Percentiles rank a stretch among this genome's conserved stretches.
Conservation (phyloP, 2,797 vertebrate species). For the Helostoma temminkii region DNA sequence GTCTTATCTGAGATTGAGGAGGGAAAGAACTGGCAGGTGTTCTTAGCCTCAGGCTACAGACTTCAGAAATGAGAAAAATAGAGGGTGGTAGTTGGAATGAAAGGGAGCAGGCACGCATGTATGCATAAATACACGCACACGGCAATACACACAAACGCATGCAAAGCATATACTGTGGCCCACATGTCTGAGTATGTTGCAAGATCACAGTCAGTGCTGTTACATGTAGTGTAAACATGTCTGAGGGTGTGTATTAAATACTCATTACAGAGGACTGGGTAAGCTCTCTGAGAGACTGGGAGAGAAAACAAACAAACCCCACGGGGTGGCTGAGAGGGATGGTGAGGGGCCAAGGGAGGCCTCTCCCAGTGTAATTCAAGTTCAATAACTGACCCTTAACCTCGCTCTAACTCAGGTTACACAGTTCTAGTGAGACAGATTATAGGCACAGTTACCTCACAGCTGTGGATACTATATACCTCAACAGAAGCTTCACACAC, state of each 20-base stretch:
- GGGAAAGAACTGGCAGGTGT: constrained; percentile 77
- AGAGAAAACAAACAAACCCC: constrained; percentile 84
- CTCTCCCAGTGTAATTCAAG: constrained; percentile 81
- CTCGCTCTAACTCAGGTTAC: constrained; percentile 79
- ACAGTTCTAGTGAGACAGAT: constrained; percentile 77
- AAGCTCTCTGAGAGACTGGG: constrained; percentile 78
- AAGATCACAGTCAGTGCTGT: constrained; percentile 78
- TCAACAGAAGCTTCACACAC: constrained; percentile 71
- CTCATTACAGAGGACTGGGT: constrained; percentile 81
- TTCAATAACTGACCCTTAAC: constrained; percentile 84
- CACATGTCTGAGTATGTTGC: constrained; percentile 69
- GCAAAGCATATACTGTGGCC: constrained; percentile 59
- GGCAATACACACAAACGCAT: constrained; percentile 33
- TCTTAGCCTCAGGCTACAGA: constrained; percentile 75
- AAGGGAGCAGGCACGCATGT: constrained; percentile 61
- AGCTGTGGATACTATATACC: constrained; percentile 78
- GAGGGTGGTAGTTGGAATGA: constrained; percentile 73
- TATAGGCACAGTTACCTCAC: constrained; percentile 79
- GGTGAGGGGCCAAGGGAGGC: constrained; percentile 65
- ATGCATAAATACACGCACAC: constrained; percentile 39
- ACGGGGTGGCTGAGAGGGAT: constrained; percentile 69
- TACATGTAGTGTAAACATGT: constrained; percentile 82
- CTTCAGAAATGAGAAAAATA: constrained; percentile 78
- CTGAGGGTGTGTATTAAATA: constrained; percentile 81
- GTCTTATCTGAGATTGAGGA: constrained; percentile 79